Evolutionary conservation across 2,888 invertebrate species (phyloP).

Genomic region (Belgica antarctica): DNA sequence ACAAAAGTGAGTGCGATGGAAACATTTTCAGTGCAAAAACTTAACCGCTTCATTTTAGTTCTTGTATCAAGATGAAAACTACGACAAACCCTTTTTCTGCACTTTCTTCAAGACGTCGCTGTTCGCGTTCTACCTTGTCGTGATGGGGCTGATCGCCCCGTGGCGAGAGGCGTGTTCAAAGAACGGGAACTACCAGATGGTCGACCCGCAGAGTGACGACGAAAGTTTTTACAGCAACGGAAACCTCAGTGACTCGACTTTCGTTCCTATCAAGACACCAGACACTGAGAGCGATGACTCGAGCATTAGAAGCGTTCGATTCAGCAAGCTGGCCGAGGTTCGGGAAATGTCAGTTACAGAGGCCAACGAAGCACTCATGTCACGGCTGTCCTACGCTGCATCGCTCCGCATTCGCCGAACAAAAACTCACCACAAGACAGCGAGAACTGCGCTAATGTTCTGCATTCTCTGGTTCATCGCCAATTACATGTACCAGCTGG

Average conservation of each 20-base stretch:
- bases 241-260: conserved; percentile 79
- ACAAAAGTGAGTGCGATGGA: conserved; percentile 75
- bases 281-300: conserved; percentile 84
- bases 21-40: neutral
- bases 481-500: conserved; percentile 88
- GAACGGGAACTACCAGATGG: conserved; percentile 70
- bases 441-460: conserved; percentile 81
- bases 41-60: conserved; percentile 62
- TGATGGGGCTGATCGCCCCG: conserved; percentile 84
- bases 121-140: conserved; percentile 86
- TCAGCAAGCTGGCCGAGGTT: conserved; percentile 84
- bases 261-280: conserved; percentile 78
- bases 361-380: conserved; percentile 89
- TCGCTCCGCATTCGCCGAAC: conserved; percentile 75
- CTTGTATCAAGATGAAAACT: conserved; percentile 78
- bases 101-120: conserved; percentile 94
- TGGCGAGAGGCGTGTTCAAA: conserved; percentile 82
- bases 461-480: conserved; percentile 93
- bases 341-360: conserved; percentile 85
- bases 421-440: conserved; percentile 63
- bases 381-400: conserved; percentile 91
- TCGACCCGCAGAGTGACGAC: conserved; percentile 74
- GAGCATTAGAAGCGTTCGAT: conserved; percentile 80
- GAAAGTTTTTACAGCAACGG: conserved; percentile 73
- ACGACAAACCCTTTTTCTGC: conserved; percentile 92